These are phyloP conservation scores for Alloplasta piceator DNA, from an alignment of 2,888 invertebrate species.

Conservation along the genomic window DNA sequence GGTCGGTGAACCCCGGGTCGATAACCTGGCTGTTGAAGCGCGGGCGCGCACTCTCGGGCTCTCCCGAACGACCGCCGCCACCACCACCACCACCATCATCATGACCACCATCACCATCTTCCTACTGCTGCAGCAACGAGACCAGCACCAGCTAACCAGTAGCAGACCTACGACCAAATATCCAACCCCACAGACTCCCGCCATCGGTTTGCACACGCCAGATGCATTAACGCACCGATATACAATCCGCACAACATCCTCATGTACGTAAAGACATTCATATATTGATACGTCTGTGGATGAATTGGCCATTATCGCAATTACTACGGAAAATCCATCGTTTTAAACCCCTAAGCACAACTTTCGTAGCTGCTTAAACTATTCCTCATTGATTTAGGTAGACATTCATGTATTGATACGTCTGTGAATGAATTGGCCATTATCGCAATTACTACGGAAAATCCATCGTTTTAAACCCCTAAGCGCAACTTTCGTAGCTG, in stretches of 20 bases:
- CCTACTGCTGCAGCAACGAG: constrained; percentile 52
- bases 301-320: too few species aligned
- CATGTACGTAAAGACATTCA: background rate
- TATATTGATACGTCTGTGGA: too few species aligned
- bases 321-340: too few species aligned
- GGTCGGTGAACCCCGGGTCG: constrained; percentile 81
- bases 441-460: too few species aligned
- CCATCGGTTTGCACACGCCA: constrained; percentile 38
- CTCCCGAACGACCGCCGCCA: constrained; percentile 54
- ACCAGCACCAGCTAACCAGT: constrained; percentile 61
- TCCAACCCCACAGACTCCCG: constrained; percentile 74
- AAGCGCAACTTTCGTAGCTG: too few species aligned
- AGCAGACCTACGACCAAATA: constrained; percentile 64
- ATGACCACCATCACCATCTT: constrained; percentile 50
- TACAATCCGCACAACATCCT: background rate
- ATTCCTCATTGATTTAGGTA: too few species aligned
- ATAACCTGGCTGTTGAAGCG: constrained; percentile 75
- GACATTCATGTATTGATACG: too few species aligned
- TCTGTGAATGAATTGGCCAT: too few species aligned
- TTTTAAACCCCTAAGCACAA: too few species aligned
- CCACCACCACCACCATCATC: constrained; percentile 28
- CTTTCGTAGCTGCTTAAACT: too few species aligned
- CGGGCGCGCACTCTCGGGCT: constrained; percentile 46
- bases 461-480: too few species aligned
- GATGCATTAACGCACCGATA: constrained; percentile 18